These are phyloP conservation scores for Parasteatoda tepidariorum DNA, from an alignment of 1,140 invertebrate species.

Conservation along the genomic window DNA sequence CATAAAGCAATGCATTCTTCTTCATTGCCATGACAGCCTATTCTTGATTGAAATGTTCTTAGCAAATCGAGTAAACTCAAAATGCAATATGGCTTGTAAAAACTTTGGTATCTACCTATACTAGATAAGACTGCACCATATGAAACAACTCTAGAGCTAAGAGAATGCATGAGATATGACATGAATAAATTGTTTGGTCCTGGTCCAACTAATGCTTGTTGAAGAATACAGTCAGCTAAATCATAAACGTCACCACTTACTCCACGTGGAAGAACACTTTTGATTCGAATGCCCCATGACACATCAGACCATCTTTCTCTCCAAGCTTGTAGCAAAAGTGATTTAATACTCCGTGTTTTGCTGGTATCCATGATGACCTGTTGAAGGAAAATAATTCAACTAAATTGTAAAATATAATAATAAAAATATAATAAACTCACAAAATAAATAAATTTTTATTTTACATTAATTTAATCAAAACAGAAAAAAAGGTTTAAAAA, in stretches of 20 bases:
- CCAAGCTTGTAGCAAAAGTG: constrained; percentile 88
- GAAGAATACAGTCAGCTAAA: constrained; percentile 90
- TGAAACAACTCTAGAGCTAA: constrained; percentile 87
- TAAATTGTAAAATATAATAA: background rate
- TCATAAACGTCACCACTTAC: constrained; percentile 92
- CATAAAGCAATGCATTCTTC: constrained; percentile 68
- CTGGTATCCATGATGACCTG: constrained; percentile 71
- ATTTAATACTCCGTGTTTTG: constrained; percentile 87
- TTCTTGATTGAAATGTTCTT: constrained; percentile 69
- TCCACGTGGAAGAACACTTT: constrained; percentile 73
- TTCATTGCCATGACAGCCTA: constrained; percentile 66
- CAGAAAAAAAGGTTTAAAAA: too few relatives aligned
- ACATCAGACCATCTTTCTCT: constrained; percentile 93
- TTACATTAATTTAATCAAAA: too few relatives aligned
- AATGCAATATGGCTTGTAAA: constrained; percentile 89
- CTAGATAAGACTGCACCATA: constrained; percentile 88
- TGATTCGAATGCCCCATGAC: constrained; percentile 95
- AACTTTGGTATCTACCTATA: constrained; percentile 83
- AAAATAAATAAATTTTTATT: too few relatives aligned
- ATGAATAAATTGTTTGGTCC: constrained; percentile 90
- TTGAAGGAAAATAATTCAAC: too few relatives aligned
- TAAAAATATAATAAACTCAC: too few relatives aligned
- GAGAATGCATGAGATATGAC: constrained; percentile 90
- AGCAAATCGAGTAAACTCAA: constrained; percentile 86
- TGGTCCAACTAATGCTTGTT: constrained; percentile 91